Conservation (phyloP, 1,140 invertebrate species). For the Leptinotarsa lineolata region DNA sequence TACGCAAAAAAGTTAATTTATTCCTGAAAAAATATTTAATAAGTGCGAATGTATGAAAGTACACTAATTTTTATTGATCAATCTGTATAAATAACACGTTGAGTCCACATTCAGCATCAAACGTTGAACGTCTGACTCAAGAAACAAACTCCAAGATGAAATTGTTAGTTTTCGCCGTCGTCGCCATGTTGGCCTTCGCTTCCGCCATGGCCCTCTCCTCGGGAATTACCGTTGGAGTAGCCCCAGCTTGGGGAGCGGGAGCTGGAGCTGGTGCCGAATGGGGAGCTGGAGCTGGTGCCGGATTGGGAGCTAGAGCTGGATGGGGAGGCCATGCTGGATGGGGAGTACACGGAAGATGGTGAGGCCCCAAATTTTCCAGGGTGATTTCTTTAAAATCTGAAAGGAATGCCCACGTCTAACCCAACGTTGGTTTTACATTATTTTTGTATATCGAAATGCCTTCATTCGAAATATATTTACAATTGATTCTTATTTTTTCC, state of each 20-base stretch:
- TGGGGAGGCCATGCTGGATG: neutral
- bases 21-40: too few species aligned
- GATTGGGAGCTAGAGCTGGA: neutral
- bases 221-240: slow-evolving; percentile 4
- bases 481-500: too few species aligned
- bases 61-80: neutral
- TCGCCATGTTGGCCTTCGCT: slow-evolving; percentile 20
- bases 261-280: slow-evolving; percentile 1
- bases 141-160: slow-evolving; percentile 20
- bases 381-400: neutral
- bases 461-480: too few species aligned
- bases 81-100: neutral
- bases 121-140: neutral
- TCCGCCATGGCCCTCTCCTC: slow-evolving; percentile 7
- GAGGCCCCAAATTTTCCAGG: neutral
- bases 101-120: neutral
- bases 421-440: neutral
- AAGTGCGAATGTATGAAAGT: too few species aligned
- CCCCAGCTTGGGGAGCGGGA: neutral
- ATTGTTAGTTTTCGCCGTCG: slow-evolving; percentile 7
- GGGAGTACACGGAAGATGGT: neutral
- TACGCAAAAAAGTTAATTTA: too few species aligned
- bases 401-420: neutral
- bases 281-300: neutral
- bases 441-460: too few species aligned